A percentile compares a stretch with the other conserved stretches of the same genome.
phyloP scores from a whole-genome alignment of 2,888 invertebrate genomes.

The Tenodera sinensis region DNA sequence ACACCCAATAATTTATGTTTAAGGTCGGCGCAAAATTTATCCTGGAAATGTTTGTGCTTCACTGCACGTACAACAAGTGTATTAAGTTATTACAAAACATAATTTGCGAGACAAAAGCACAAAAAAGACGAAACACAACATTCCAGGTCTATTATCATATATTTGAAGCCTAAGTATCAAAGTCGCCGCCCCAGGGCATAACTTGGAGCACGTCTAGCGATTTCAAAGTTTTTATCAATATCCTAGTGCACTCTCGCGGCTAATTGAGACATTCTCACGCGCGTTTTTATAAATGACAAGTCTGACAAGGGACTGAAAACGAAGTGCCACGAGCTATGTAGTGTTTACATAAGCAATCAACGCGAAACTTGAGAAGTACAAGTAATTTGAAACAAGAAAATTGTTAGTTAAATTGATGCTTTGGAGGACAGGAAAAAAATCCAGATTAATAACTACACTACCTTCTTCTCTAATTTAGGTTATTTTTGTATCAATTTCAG shows the following conservation, averaged over 20 bases:
- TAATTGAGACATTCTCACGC: not conserved
- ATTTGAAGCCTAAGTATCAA: not conserved
- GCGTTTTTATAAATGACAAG: not conserved
- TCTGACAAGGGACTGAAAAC: not conserved
- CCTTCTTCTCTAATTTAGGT: no score
- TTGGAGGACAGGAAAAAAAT: no score
- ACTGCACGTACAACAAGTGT: not conserved
- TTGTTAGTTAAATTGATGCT: no score
- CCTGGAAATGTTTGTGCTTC: not conserved
- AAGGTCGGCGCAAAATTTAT: not conserved
- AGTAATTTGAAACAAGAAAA: no score
- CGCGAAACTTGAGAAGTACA: no score
- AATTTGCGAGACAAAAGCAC: no score
- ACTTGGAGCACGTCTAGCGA: not conserved
- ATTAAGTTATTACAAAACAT: not conserved
- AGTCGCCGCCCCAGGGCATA: no score
- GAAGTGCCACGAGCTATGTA: not conserved
- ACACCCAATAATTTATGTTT: not conserved
- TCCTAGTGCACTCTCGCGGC: not conserved
- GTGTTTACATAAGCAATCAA: not conserved
- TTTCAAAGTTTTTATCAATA: not conserved
- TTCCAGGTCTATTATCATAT: not conserved
- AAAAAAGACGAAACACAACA: not conserved
- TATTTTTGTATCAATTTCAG: no score
- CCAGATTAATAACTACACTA: no score